Evolutionary conservation across 2,888 invertebrate genomes (phyloP), one percentile per base, ranked within the genome.

Genomic region (Masnerella sp.): DNA sequence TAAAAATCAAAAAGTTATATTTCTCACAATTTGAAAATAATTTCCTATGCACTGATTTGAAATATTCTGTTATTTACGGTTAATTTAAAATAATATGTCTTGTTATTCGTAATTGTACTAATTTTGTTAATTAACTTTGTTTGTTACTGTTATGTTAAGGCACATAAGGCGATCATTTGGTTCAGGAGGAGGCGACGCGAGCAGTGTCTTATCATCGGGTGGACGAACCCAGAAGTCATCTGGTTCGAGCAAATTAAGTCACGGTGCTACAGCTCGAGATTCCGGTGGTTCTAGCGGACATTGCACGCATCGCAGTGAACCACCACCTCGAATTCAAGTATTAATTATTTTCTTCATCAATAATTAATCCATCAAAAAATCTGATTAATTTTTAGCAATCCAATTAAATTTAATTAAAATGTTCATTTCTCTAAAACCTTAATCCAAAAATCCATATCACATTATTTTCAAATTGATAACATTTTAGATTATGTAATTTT

Each of bases 241-340:
- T 20, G 87, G 87, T 49, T 87, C 87, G 20, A 87, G 87, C 72
- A 87, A 87, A 78, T 76, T 87, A 43, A 87, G 87, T 75, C 87
- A 87, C 67, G 87, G 87, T 7, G 86, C 87, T 18, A 87, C 84
- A 14, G 86, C 87, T 1, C 82, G 94, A 1, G 95, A 95, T 86
- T 94, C 94, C 0, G 95, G 95, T 20, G 94, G 94, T 28, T 94
- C 94, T 0, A 94, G 94, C 70, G 95, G 94, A 0, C 95, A 94
- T 87, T 95, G 93, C 85, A 94, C 94, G 61, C 94, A 94, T 86
- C 91, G 93, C 75, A 94, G 94, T 83, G 94, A 94, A 78, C 94
- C 94, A n/a, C 91, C 87, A 15, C 84, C 87, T 22, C 80, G 85
- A 74, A 84, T 87, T 81, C 87, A 86, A 79, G 87, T 87, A n/a